Evolutionary conservation across 92 coral and sea anemone species (phyloP).

Genomic region (Phenganax stokvisi): DNA sequence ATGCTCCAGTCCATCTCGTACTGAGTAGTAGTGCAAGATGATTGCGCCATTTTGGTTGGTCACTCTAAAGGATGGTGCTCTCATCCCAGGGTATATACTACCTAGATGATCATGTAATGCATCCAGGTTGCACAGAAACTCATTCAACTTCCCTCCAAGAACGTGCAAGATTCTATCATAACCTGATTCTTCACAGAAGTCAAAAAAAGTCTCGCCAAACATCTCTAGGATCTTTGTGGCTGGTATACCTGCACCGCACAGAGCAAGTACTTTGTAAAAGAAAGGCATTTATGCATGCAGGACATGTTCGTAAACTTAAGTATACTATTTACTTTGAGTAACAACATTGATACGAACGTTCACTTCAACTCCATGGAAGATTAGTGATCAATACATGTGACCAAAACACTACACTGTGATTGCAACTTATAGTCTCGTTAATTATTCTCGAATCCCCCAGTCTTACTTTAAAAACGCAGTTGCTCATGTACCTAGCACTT

Average conservation of each 20-base stretch:
- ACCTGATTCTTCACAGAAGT: constrained; percentile 83
- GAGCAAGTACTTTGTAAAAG: not conserved
- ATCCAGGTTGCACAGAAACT: constrained; percentile 75
- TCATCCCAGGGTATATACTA: constrained; percentile 75
- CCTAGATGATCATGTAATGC: constrained; percentile 83
- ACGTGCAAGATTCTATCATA: constrained; percentile 79
- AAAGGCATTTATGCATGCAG: not conserved
- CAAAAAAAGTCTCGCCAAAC: constrained; percentile 83
- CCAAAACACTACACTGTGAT: too few relatives aligned
- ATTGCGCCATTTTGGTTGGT: constrained; percentile 80
- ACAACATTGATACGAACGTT: too few relatives aligned
- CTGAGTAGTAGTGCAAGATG: constrained; percentile 78
- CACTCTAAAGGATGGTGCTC: constrained; percentile 87
- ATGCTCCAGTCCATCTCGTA: constrained; percentile 76
- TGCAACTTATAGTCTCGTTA: too few relatives aligned
- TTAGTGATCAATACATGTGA: too few relatives aligned
- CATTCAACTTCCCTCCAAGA: constrained; percentile 75
- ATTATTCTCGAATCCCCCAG: not conserved
- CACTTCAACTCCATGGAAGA: too few relatives aligned
- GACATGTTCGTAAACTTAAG: too few relatives aligned
- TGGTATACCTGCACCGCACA: constrained; percentile 50
- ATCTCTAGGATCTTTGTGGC: constrained; percentile 63
- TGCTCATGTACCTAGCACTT: constrained; percentile 56
- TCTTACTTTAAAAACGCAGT: not conserved
- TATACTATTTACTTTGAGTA: too few relatives aligned